phyloP scores from a whole-genome alignment of 2,797 vertebrate species.

The Pipistrellus pygmaeus region DNA sequence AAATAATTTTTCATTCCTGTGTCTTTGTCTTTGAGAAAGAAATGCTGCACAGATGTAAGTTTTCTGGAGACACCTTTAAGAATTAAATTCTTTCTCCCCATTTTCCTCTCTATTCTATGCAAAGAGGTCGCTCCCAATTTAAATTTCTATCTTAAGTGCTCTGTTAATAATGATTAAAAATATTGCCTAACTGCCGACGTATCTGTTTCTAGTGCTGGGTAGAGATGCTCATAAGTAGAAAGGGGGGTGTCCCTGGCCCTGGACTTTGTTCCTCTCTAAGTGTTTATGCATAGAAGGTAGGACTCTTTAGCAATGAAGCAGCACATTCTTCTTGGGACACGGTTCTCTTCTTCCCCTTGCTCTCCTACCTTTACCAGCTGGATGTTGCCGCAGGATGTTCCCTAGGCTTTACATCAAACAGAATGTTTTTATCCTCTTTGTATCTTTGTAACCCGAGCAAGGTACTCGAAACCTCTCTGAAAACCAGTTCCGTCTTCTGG shows the following conservation, averaged over 20 bases:
- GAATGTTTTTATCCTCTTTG: not conserved
- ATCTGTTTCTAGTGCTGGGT: not conserved
- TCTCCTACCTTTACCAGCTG: not conserved
- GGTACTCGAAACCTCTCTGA: not conserved
- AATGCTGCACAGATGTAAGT: not conserved
- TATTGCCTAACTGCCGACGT: not conserved
- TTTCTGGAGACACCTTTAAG: not conserved
- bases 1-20: not conserved
- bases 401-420: not conserved
- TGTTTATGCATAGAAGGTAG: not conserved
- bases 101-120: not conserved
- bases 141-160: not conserved
- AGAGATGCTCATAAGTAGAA: not conserved
- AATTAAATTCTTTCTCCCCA: not conserved
- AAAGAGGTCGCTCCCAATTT: not conserved
- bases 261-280: not conserved
- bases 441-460: not conserved
- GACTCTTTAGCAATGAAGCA: not conserved
- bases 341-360: not conserved
- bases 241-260: too few species aligned
- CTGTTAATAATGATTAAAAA: not conserved
- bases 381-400: not conserved
- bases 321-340: not conserved
- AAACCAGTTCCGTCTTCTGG: not conserved
- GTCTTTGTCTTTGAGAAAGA: slow-evolving; percentile 12